Evolutionary conservation across 1,140 invertebrate species (phyloP), one percentile per base, ranked within the genome.

Genomic region (Euura saliciscinereae): DNA sequence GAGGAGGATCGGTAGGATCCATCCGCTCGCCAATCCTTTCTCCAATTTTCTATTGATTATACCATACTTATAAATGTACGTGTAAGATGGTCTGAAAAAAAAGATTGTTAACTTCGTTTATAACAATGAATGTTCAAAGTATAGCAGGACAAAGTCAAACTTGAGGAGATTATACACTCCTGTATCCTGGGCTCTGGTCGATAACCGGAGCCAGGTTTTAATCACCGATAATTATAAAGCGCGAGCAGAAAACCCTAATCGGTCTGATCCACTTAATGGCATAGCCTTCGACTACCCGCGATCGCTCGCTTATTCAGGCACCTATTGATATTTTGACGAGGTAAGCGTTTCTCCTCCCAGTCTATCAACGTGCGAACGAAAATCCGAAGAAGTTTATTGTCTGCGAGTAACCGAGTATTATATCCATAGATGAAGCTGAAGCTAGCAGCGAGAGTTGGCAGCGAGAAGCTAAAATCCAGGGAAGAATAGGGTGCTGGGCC

Each of bases 261-360:
- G 8, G 28, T 67, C 66, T 67, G 66, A 67, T 44, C 28, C 43
- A 44, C 51, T 59, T 59, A 59, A 59, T 59, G 13, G 51, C 51
- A 59, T 8, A 59, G 51, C 8, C 43, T 67, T 44, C 43, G 66
- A 67, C 3, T 7, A 67, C 8, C 3, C 7, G 10, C 42, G 43
- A 67, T 67, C 43, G 66, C 8, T 10, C 28, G 13, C 8, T 67
- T 67, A 3, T 42, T 28, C 11, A 42, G 43, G 43, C 42, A 10
- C 66, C 66, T 67, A 67, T 67, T 67, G 66, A 67, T 67, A 67
- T 67, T 44, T 28, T 67, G 66, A 67, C 66, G 66, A 67, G 66
- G 3, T 67, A 67, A 67, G 43, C 43, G 66, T 8, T 67, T 28
- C 66, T 67, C 66, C 66, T 67, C 66, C 66, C 66, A 67, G 51